Evolutionary conservation across 2,888 invertebrate genomes (phyloP).

Genomic region (Neria commutata): DNA sequence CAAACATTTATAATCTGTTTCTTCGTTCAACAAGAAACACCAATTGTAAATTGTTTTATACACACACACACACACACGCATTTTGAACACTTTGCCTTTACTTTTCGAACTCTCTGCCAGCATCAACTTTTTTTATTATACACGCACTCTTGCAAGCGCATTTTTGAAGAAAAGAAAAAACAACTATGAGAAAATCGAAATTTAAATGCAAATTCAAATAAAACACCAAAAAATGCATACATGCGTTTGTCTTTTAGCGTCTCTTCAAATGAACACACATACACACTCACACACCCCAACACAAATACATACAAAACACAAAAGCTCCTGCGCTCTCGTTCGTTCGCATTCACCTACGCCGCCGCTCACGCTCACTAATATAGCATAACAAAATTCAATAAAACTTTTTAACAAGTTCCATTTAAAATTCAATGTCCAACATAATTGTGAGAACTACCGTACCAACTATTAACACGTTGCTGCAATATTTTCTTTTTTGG

Average conservation of each 20-base stretch:
- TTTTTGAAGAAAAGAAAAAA: conserved; percentile 5
- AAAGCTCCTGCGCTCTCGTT: conserved; percentile 1
- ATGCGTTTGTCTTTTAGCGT: not conserved
- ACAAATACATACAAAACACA: not conserved
- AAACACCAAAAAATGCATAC: too few relatives aligned
- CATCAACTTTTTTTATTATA: not conserved
- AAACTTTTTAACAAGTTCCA: conserved; percentile 9
- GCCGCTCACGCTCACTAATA: conserved; percentile 29
- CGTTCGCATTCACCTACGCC: conserved; percentile 22
- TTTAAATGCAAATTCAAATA: too few relatives aligned
- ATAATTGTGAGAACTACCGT: too few relatives aligned
- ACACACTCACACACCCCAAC: not conserved
- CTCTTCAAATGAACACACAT: not conserved
- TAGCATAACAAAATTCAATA: conserved; percentile 21
- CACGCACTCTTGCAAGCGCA: conserved; percentile 7
- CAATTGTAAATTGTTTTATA: conserved; percentile 14
- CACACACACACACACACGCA: conserved; percentile 1
- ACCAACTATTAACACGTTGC: too few relatives aligned
- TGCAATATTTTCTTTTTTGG: too few relatives aligned
- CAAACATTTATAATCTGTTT: too few relatives aligned
- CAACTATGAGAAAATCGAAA: too few relatives aligned
- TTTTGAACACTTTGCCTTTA: not conserved
- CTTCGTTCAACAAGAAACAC: too few relatives aligned
- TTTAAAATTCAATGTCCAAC: too few relatives aligned
- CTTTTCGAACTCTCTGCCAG: not conserved